Conservation (phyloP, 1,140 invertebrate species). For the Limonius californicus region DNA sequence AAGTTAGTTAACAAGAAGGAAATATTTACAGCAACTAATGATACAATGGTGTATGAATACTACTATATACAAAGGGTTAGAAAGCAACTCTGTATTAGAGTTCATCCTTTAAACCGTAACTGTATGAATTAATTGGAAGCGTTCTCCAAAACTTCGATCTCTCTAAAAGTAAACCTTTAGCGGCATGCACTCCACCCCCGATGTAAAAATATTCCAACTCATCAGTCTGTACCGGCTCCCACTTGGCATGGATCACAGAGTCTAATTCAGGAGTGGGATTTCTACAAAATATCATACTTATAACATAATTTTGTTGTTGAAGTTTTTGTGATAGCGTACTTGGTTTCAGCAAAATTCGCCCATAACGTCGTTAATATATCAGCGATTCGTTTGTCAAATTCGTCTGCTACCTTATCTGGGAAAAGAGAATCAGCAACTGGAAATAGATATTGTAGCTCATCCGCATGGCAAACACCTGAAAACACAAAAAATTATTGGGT, state of each 20-base stretch:
- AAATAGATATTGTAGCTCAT: slow-evolving; percentile 70
- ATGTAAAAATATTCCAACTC: slow-evolving; percentile 50
- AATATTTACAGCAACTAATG: too few relatives aligned
- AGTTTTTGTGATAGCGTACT: slow-evolving; percentile 51
- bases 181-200: slow-evolving; percentile 43
- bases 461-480: slow-evolving; percentile 65
- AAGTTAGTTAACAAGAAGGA: too few relatives aligned
- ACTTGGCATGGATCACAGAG: slow-evolving; percentile 43
- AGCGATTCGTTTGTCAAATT: slow-evolving; percentile 50
- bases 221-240: slow-evolving; percentile 49
- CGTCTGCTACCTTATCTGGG: slow-evolving; percentile 46
- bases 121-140: not conserved
- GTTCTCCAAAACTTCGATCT: slow-evolving; percentile 49
- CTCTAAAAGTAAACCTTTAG: slow-evolving; percentile 42
- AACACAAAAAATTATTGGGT: slow-evolving; percentile 1
- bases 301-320: too few relatives aligned
- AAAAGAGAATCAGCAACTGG: slow-evolving; percentile 59
- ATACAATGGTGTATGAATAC: not conserved
- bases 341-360: slow-evolving; percentile 65
- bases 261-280: slow-evolving; percentile 51
- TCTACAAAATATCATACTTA: slow-evolving; percentile 42
- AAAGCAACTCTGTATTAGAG: not conserved
- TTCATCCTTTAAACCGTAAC: not conserved
- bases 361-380: slow-evolving; percentile 60
- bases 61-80: not conserved